Evolutionary conservation across 64 coral and sea anemone genomes (phyloP).

Genomic region (Montipora efflorescens): DNA sequence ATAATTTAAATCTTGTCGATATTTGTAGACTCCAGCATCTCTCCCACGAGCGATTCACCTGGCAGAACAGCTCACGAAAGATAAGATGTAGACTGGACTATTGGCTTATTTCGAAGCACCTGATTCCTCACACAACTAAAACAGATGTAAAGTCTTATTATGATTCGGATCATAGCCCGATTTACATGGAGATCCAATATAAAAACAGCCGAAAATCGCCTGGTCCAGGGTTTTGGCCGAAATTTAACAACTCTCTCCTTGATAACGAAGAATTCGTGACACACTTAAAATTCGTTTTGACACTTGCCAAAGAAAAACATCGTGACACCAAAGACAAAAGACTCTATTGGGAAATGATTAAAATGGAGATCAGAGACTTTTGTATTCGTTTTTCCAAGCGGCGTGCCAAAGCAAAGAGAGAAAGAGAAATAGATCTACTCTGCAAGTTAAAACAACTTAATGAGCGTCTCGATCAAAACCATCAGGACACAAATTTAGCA

Average conservation of each 20-base stretch:
- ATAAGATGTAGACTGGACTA: constrained; percentile 4
- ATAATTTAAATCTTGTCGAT: too few relatives aligned
- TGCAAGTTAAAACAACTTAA: neutral
- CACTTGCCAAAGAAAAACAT: too few relatives aligned
- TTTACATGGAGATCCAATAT: neutral
- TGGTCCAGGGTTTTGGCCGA: neutral
- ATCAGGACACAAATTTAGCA: neutral
- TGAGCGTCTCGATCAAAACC: neutral
- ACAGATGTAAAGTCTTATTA: constrained; percentile 11
- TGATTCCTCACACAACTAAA: neutral
- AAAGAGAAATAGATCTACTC: neutral
- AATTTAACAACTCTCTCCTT: too few relatives aligned
- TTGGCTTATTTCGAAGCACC: constrained; percentile 2
- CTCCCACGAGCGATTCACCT: too few relatives aligned
- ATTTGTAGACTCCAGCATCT: too few relatives aligned
- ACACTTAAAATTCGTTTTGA: neutral
- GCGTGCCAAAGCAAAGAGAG: neutral
- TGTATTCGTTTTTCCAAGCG: neutral
- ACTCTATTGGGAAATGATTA: neutral
- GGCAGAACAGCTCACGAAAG: too few relatives aligned
- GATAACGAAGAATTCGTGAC: neutral
- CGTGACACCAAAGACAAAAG: neutral
- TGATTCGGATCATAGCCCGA: neutral
- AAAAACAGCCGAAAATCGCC: neutral
- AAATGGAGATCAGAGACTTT: neutral